Base-by-base conservation (phyloP, 2,797 vertebrate genomes). In the Percopsis omiscomaycus region DNA sequence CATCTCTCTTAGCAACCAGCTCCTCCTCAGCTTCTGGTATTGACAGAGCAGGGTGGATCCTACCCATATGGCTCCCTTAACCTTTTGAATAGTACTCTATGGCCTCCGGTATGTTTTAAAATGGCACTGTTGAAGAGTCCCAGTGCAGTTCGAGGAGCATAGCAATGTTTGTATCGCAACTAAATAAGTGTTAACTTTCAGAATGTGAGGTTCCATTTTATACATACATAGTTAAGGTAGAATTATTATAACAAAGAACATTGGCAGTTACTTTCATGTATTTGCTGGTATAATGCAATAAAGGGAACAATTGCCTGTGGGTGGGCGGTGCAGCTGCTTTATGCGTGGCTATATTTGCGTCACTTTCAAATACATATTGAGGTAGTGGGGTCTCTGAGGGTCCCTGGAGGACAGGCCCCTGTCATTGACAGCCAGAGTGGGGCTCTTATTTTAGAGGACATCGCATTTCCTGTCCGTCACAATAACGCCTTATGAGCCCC, bases 391-490 rank as follows among this genome's bases (percentile, higher is more conserved):
- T 82, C 82, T 83, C 84, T 63, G 65, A 75, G 76, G 81, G 77
- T 74, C 77, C 65, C 27, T 82, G 78, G 80, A 86, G 79, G 86
- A 88, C 80, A 78, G 74, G 66, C 85, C 77, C 68, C 78, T 89
- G 86, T 88, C 86, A 88, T 82, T 90, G 88, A 90, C 84, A 81
- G 86, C 82, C 86, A 88, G 85, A 90, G 88, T 83, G 80, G 78
- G 79, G 79, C 83, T 89, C 86, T 89, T 92, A 90, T 86, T 91
- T 90, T 90, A 92, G 91, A 90, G 87, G 87, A 88, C 89, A 84
- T 86, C 91, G 90, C 90, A 92, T 92, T 93, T 93, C 92, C 92
- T 89, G 83, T 88, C 88, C 86, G 91, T 92, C 92, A 91, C 90
- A 92, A 92, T 93, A 92, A 92, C 90, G 87, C 89, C 88, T 90